Evolutionary conservation across 2,113 vertebrate species (phyloP).

Genomic region (Ellobius talpinus): DNA sequence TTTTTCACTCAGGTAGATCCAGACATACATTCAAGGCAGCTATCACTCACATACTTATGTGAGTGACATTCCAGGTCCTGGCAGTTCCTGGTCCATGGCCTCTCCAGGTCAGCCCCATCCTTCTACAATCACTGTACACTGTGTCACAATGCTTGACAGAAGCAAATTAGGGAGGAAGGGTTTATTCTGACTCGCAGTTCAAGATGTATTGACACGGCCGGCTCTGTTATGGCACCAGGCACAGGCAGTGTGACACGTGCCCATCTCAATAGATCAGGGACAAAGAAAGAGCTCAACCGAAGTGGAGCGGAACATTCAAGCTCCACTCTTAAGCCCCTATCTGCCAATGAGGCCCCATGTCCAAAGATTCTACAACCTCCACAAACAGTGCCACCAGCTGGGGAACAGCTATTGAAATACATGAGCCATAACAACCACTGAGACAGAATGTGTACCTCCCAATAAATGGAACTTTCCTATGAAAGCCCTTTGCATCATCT

Average conservation of each 20-base stretch:
- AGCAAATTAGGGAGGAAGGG: neutral
- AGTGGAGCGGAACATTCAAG: neutral
- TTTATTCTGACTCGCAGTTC: neutral
- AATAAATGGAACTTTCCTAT: neutral
- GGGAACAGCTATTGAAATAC: neutral
- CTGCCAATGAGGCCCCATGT: neutral
- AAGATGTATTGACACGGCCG: neutral
- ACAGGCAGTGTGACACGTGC: rapidly evolving
- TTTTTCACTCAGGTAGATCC: neutral
- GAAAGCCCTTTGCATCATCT: neutral
- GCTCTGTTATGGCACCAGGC: neutral
- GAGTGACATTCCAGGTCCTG: no score
- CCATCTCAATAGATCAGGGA: neutral
- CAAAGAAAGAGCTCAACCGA: neutral
- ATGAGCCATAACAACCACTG: neutral
- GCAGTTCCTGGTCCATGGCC: neutral
- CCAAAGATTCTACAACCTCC: neutral
- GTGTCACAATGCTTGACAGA: neutral
- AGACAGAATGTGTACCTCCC: neutral
- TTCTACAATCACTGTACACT: neutral
- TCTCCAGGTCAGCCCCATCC: neutral
- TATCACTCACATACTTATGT: rapidly evolving
- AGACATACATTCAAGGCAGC: rapidly evolving
- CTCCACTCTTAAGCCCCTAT: neutral
- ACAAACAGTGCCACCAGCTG: neutral